Conservation (phyloP, 2,888 invertebrate species). For the Chrysotoxum bicinctum region DNA sequence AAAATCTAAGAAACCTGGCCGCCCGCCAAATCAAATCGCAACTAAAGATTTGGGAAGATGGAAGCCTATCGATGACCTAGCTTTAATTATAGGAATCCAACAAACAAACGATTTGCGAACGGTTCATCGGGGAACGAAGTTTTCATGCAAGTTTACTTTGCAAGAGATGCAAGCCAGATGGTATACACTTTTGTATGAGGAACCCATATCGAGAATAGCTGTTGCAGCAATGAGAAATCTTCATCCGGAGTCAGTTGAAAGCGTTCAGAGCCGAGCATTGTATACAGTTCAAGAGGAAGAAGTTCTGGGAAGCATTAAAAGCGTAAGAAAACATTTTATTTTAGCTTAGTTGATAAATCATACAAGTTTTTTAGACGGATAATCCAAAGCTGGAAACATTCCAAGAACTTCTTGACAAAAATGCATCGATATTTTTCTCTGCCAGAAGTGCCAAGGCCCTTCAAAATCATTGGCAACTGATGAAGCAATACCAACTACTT, state of each 20-base stretch:
- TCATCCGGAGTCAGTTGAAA: conserved; percentile 93
- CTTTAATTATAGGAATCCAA: conserved; percentile 95
- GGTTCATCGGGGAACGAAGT: conserved; percentile 95
- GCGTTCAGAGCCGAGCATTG: conserved; percentile 93
- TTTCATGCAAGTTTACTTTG: conserved; percentile 96
- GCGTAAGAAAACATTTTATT: conserved; percentile 83
- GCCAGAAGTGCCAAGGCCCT: conserved; percentile 93
- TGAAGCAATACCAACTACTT: conserved; percentile 95
- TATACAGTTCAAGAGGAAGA: conserved; percentile 96
- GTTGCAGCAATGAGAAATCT: conserved; percentile 96
- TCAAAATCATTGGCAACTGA: conserved; percentile 94
- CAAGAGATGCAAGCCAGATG: conserved; percentile 97
- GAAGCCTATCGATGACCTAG: conserved; percentile 98
- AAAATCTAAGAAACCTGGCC: conserved; percentile 76
- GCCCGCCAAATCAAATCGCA: conserved; percentile 82
- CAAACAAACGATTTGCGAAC: conserved; percentile 92
- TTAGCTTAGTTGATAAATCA: neutral
- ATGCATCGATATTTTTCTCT: conserved; percentile 93
- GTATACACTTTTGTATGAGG: conserved; percentile 97
- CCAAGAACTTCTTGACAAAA: conserved; percentile 91
- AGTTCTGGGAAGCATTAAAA: conserved; percentile 89
- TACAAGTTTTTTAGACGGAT: conserved; percentile 83
- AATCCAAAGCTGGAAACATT: conserved; percentile 90
- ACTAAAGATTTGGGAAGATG: conserved; percentile 95
- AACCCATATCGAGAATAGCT: conserved; percentile 95